Conservation (phyloP, 2,113 vertebrate genomes). For the Strix uralensis region DNA sequence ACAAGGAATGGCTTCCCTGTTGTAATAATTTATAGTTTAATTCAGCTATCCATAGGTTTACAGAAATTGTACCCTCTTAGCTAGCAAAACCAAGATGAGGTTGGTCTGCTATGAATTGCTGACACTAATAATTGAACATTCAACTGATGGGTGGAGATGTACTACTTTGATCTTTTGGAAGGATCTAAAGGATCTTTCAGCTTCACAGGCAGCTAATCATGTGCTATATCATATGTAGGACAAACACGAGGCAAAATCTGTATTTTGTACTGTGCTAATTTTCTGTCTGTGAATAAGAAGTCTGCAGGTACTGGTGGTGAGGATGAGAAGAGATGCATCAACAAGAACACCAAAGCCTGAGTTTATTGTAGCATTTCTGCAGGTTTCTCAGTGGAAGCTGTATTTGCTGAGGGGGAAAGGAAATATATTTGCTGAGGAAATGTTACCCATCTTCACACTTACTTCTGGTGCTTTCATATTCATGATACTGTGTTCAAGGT, state of each 20-base stretch:
- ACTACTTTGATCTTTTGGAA: conserved; percentile 12
- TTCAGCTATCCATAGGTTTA: not conserved
- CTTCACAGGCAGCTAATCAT: not conserved
- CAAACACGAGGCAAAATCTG: not conserved
- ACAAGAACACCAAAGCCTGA: not conserved
- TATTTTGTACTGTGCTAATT: not conserved
- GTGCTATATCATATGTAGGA: not conserved
- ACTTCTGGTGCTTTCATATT: not conserved
- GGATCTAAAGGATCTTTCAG: not conserved
- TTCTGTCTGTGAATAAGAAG: not conserved
- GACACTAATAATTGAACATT: not conserved
- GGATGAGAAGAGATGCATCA: not conserved
- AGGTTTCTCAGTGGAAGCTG: not conserved
- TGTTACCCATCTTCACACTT: not conserved
- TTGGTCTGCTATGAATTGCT: not conserved
- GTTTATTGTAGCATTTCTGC: not conserved
- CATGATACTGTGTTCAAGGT: not conserved
- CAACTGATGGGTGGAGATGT: not conserved
- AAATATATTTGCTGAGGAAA: not conserved
- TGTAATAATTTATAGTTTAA: not conserved
- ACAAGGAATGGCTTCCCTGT: not conserved
- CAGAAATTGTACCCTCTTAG: not conserved
- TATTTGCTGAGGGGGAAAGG: not conserved
- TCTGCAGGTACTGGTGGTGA: not conserved
- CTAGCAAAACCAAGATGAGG: not conserved